Conservation (phyloP, 2,888 invertebrate genomes). For the Aphodius sticticus region DNA sequence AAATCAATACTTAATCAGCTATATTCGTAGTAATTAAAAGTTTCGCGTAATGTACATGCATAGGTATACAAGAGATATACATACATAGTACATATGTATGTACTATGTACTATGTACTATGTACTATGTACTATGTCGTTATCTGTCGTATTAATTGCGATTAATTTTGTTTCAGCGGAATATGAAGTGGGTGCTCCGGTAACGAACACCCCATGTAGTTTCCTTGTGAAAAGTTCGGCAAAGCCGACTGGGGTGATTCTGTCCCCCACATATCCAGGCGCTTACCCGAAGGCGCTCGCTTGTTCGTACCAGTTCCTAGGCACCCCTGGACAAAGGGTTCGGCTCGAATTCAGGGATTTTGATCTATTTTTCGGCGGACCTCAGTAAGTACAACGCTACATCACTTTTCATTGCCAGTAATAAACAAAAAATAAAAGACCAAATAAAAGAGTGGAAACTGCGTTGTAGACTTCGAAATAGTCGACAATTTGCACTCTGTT, state of each 20-base stretch:
- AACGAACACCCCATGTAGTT: conserved; percentile 87
- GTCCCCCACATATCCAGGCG: conserved; percentile 98
- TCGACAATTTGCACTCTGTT: too few relatives aligned
- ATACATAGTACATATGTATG: too few relatives aligned
- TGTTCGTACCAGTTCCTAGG: conserved; percentile 96
- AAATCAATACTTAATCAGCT: too few relatives aligned
- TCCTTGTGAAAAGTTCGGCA: conserved; percentile 78
- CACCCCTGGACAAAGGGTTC: conserved; percentile 86
- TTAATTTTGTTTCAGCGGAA: conserved; percentile 71
- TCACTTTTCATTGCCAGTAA: neutral
- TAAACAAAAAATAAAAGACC: too few relatives aligned
- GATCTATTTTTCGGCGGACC: conserved; percentile 98
- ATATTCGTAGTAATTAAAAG: too few relatives aligned
- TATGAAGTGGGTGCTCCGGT: conserved; percentile 92
- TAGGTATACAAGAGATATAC: too few relatives aligned
- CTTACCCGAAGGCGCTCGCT: conserved; percentile 95
- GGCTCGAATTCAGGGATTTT: conserved; percentile 96
- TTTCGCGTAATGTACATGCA: too few relatives aligned
- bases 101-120: too few relatives aligned
- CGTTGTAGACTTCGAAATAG: neutral
- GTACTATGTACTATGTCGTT: too few relatives aligned
- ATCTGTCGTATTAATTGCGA: neutral
- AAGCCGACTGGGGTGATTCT: conserved; percentile 85
- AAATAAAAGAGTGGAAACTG: neutral
- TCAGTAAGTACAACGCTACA: conserved; percentile 77